Percentiles rank a stretch among this genome's conserved stretches.
Conservation (phyloP, 1,140 invertebrate genomes). For the Apolygus lucorum region DNA sequence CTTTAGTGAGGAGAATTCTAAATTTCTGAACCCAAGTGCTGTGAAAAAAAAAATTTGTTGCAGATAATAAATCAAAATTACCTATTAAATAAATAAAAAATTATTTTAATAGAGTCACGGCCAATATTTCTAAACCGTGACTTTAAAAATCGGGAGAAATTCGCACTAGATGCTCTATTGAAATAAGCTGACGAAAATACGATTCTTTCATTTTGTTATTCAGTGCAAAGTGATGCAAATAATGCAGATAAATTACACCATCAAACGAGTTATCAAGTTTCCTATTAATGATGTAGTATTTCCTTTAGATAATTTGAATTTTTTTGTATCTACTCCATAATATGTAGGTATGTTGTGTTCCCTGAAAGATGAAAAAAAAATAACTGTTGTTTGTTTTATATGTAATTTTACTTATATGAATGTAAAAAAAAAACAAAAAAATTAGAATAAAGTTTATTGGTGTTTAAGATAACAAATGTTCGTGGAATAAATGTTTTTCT, state of each 20-base stretch:
- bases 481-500: too few species aligned
- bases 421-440: too few species aligned
- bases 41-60: not conserved
- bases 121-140: not conserved
- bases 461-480: too few species aligned
- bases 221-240: not conserved
- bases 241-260: not conserved
- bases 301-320: not conserved
- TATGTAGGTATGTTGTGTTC: too few species aligned
- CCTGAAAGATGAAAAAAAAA: not conserved
- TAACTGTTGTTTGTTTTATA: not conserved
- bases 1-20: conserved; percentile 1
- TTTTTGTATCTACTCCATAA: not conserved
- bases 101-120: not conserved
- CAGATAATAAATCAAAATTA: conserved; percentile 1
- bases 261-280: not conserved
- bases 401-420: not conserved
- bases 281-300: not conserved
- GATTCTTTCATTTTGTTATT: not conserved
- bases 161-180: not conserved
- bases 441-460: too few species aligned
- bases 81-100: not conserved
- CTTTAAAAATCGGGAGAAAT: not conserved
- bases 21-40: conserved; percentile 9
- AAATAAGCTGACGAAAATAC: too few species aligned